phyloP scores from a whole-genome alignment of 2,888 invertebrate genomes.

The Troides aeacus region DNA sequence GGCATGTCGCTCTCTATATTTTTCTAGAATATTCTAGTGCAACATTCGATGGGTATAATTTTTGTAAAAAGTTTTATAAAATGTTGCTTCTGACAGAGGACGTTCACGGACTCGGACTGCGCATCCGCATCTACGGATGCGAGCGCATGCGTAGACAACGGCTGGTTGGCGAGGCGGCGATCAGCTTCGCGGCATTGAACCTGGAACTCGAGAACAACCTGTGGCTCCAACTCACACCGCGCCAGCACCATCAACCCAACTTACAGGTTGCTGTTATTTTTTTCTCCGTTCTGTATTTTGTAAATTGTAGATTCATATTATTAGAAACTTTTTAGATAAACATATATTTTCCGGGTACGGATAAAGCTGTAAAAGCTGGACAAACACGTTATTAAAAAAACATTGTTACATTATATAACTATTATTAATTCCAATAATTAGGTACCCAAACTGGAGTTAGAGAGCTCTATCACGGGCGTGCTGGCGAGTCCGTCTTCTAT shows the following conservation, averaged over 20 bases:
- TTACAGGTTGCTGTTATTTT: constrained; percentile 46
- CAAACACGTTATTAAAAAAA: too few relatives aligned
- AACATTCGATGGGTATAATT: too few relatives aligned
- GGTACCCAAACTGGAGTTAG: constrained; percentile 65
- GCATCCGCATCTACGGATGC: constrained; percentile 94
- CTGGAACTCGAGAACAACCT: constrained; percentile 94
- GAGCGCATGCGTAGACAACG: constrained; percentile 96
- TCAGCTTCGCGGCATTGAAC: constrained; percentile 94
- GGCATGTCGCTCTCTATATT: too few relatives aligned
- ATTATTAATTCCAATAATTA: constrained; percentile 32
- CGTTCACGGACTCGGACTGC: constrained; percentile 93
- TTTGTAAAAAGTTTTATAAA: neutral
- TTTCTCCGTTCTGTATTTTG: too few relatives aligned
- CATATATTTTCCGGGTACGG: too few relatives aligned
- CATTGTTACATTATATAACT: too few relatives aligned
- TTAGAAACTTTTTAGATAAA: too few relatives aligned
- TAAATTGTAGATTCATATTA: too few relatives aligned
- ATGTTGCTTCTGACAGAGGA: constrained; percentile 83
- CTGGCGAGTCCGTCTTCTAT: constrained; percentile 65
- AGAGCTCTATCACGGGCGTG: constrained; percentile 58
- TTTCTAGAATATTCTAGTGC: too few relatives aligned
- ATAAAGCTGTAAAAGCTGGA: neutral
- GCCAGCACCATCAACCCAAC: constrained; percentile 67
- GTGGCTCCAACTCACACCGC: constrained; percentile 92
- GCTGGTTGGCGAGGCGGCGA: constrained; percentile 93